These are phyloP conservation scores for Drosophila erecta DNA, from an alignment of 1,140 invertebrate species.

Conservation along the genomic window DNA sequence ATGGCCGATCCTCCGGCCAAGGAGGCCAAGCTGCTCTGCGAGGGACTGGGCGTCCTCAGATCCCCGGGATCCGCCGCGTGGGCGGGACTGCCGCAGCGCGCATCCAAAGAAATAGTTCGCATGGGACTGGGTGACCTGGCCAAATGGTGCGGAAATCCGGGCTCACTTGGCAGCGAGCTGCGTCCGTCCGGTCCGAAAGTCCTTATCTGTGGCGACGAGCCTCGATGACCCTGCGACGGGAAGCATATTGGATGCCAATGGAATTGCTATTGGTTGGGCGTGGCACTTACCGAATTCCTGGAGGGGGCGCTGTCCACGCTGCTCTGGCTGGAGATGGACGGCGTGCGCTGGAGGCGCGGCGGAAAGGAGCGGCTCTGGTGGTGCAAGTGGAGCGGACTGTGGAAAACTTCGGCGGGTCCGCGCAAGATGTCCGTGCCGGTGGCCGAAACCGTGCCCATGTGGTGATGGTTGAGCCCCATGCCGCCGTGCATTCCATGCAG, in stretches of 20 bases:
- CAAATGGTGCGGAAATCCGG: slow-evolving; percentile 75
- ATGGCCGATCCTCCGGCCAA: slow-evolving; percentile 84
- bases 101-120: slow-evolving; percentile 90
- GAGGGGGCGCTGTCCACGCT: slow-evolving; percentile 90
- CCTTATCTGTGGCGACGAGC: slow-evolving; percentile 91
- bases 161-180: slow-evolving; percentile 79
- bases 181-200: slow-evolving; percentile 91
- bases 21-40: slow-evolving; percentile 87
- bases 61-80: slow-evolving; percentile 76
- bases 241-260: too few species aligned
- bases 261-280: too few species aligned
- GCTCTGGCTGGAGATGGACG: slow-evolving; percentile 92
- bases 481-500: slow-evolving; percentile 50
- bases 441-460: slow-evolving; percentile 53
- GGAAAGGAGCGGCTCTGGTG: slow-evolving; percentile 84
- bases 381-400: slow-evolving; percentile 83
- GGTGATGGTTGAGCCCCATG: slow-evolving; percentile 47
- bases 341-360: slow-evolving; percentile 87
- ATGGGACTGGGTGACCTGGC: slow-evolving; percentile 90
- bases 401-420: slow-evolving; percentile 75
- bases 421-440: slow-evolving; percentile 77
- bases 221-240: slow-evolving; percentile 86
- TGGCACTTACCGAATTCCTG: slow-evolving; percentile 86
- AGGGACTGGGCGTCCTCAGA: slow-evolving; percentile 85
- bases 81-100: slow-evolving; percentile 87